Evolutionary conservation across 2,888 invertebrate genomes (phyloP).

Genomic region (Cartodere bifasciata): DNA sequence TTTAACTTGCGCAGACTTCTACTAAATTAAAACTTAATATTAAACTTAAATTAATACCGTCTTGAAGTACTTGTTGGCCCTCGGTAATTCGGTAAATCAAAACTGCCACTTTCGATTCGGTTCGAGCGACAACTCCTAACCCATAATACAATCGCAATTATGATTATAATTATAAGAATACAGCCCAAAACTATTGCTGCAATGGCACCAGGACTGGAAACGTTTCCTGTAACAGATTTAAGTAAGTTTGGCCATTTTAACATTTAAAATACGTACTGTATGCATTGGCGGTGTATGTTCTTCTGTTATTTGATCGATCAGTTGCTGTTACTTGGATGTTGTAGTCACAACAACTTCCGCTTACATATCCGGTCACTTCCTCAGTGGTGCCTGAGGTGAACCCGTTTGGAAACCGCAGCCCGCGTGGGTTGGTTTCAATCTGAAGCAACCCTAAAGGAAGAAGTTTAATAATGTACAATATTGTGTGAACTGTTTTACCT

Average conservation of each 20-base stretch:
- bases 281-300: constrained; percentile 48
- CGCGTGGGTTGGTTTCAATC: constrained; percentile 44
- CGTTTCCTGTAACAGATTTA: constrained; percentile 23
- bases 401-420: constrained; percentile 46
- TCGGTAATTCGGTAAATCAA: constrained; percentile 47
- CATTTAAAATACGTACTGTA: constrained; percentile 23
- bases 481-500: constrained; percentile 34
- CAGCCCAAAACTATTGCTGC: constrained; percentile 59
- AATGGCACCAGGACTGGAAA: constrained; percentile 37
- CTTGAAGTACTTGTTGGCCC: no score
- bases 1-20: no score
- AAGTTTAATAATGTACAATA: constrained; percentile 22
- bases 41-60: no score
- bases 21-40: no score
- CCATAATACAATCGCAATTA: constrained; percentile 44
- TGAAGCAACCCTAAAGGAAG: constrained; percentile 42
- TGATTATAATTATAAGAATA: constrained; percentile 47
- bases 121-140: constrained; percentile 48
- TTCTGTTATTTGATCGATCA: constrained; percentile 55
- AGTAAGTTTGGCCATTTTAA: neutral
- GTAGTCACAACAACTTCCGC: constrained; percentile 61
- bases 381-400: constrained; percentile 58
- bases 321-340: constrained; percentile 52
- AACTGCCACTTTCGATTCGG: constrained; percentile 27
- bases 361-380: constrained; percentile 51